Conservation (phyloP, 2,888 invertebrate genomes). For the Apotomis turbidana region DNA sequence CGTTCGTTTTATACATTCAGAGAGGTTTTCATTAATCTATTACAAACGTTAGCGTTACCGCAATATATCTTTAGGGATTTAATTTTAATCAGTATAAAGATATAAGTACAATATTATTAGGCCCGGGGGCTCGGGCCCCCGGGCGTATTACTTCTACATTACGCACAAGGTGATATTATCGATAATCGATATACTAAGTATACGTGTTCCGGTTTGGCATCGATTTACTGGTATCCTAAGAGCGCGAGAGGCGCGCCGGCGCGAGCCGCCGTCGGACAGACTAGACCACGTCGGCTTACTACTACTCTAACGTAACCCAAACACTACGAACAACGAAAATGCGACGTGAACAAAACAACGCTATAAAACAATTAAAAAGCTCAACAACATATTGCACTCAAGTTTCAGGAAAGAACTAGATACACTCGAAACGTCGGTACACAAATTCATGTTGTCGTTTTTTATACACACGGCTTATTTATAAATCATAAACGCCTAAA, state of each 20-base stretch:
- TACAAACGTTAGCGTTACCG: conserved; percentile 76
- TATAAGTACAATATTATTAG: conserved; percentile 74
- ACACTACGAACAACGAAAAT: conserved; percentile 54
- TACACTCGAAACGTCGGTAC: conserved; percentile 61
- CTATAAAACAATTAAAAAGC: conserved; percentile 74
- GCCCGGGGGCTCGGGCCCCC: conserved; percentile 57
- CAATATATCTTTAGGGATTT: conserved; percentile 74
- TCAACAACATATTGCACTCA: conserved; percentile 81
- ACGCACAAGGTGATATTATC: conserved; percentile 77
- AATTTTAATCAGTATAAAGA: conserved; percentile 77
- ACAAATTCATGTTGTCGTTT: conserved; percentile 53
- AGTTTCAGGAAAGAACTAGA: conserved; percentile 70
- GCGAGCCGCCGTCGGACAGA: conserved; percentile 48
- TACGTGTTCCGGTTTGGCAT: conserved; percentile 81
- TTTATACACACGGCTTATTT: conserved; percentile 71
- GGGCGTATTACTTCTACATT: conserved; percentile 72
- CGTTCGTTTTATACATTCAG: conserved; percentile 82
- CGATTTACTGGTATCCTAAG: conserved; percentile 76
- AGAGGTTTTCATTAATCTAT: conserved; percentile 77
- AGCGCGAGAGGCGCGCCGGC: conserved; percentile 53
- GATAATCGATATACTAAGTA: conserved; percentile 76
- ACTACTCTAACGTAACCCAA: conserved; percentile 57
- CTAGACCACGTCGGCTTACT: conserved; percentile 66
- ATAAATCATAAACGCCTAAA: conserved; percentile 82
- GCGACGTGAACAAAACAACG: conserved; percentile 62